phyloP scores from a whole-genome alignment of 2,888 invertebrate species.

The Plutella xylostella region DNA sequence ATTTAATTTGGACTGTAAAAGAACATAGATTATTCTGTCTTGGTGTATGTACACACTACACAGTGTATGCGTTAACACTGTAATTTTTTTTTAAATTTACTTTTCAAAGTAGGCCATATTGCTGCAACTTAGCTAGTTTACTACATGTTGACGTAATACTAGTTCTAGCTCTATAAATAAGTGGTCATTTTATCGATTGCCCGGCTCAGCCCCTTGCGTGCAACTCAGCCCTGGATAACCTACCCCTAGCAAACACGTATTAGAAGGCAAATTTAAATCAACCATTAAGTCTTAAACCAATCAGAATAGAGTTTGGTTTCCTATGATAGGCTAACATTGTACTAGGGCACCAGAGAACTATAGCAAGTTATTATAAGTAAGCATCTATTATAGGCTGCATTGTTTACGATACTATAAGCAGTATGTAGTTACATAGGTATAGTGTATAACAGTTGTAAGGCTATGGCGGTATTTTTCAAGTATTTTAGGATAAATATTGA shows the following conservation, averaged over 20 bases:
- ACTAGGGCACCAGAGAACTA: neutral
- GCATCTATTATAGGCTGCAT: neutral
- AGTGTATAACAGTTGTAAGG: neutral
- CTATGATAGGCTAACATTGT: neutral
- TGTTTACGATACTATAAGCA: no score
- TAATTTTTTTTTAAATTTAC: no score
- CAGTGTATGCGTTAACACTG: no score
- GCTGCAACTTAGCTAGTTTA: no score
- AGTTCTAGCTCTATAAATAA: no score
- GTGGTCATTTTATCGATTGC: no score
- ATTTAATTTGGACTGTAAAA: no score
- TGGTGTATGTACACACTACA: no score
- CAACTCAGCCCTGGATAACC: neutral
- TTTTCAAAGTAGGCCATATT: no score
- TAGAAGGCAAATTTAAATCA: neutral
- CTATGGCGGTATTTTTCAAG: neutral
- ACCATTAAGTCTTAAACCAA: neutral
- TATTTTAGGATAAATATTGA: neutral
- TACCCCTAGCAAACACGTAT: neutral
- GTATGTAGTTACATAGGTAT: neutral
- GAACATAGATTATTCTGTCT: no score
- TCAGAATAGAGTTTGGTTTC: neutral
- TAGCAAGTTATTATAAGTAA: neutral
- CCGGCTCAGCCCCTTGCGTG: neutral
- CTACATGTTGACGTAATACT: no score